Percentiles rank a stretch among this genome's conserved stretches.
These are phyloP conservation scores for Drosophila bocqueti DNA, from an alignment of 1,140 invertebrate species.

Conservation along the genomic window DNA sequence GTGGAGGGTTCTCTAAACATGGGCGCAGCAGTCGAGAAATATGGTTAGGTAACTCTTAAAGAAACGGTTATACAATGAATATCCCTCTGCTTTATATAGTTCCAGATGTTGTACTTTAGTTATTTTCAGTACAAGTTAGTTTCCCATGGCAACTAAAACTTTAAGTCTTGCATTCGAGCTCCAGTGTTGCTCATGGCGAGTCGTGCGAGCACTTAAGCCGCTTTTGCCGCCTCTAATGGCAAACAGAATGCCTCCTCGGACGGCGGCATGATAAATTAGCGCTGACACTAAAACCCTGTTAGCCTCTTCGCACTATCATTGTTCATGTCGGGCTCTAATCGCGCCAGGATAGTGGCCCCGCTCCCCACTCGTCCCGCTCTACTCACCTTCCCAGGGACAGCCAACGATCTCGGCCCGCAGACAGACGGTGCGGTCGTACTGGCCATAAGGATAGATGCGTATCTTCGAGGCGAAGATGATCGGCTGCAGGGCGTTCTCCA, in stretches of 20 bases:
- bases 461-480: conserved; percentile 94
- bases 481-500: conserved; percentile 91
- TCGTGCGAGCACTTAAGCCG: conserved; percentile 45
- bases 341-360: conserved; percentile 32
- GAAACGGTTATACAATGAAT: neutral
- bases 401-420: conserved; percentile 96
- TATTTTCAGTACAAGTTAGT: neutral
- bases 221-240: conserved; percentile 29
- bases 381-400: conserved; percentile 93
- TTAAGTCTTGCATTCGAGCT: neutral
- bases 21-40: conserved; percentile 21
- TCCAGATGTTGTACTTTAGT: neutral
- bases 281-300: conserved; percentile 80
- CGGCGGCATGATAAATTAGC: conserved; percentile 67
- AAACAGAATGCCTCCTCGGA: conserved; percentile 2
- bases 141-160: neutral
- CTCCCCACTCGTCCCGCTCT: conserved; percentile 3
- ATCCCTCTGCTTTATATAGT: neutral
- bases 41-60: neutral
- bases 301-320: conserved; percentile 73
- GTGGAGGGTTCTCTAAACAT: conserved; percentile 1
- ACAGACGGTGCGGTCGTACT: conserved; percentile 95
- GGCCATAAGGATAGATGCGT: conserved; percentile 94
- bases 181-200: neutral
- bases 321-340: conserved; percentile 68